Conservation (phyloP, 2,888 invertebrate genomes). For the Cryptophagus acutangulus region DNA sequence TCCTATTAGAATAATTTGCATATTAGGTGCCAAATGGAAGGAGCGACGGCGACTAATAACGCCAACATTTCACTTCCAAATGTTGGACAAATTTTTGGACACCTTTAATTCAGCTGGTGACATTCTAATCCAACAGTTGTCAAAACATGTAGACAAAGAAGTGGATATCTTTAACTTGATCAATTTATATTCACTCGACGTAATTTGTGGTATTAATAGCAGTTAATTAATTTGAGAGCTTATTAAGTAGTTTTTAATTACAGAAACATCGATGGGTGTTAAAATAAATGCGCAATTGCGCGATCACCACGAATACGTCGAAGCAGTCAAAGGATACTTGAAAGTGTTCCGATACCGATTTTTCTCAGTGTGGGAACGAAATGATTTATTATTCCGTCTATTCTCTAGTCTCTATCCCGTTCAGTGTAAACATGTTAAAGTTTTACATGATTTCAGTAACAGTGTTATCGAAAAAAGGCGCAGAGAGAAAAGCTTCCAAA, state of each 20-base stretch:
- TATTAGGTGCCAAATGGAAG: conserved; percentile 8
- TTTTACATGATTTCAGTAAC: conserved; percentile 52
- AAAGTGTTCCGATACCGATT: not conserved
- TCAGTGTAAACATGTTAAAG: conserved; percentile 30
- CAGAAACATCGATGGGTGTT: conserved; percentile 50
- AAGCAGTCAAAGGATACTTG: conserved; percentile 8
- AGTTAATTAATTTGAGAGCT: not conserved
- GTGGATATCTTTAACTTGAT: not conserved
- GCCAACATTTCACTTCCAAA: conserved; percentile 9
- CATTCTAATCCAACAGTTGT: not conserved
- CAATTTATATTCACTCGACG: not conserved
- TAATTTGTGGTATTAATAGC: conserved; percentile 5
- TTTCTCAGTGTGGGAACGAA: not conserved
- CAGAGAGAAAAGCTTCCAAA: conserved; percentile 12
- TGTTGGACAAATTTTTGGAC: conserved; percentile 2
- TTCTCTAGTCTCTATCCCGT: not conserved
- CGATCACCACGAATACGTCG: conserved; percentile 44
- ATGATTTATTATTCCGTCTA: not conserved
- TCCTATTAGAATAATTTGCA: not conserved
- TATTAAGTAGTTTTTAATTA: not conserved
- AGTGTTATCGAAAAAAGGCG: conserved; percentile 51
- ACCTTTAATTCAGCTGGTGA: conserved; percentile 6
- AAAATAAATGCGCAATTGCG: conserved; percentile 43
- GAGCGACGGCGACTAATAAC: conserved; percentile 5
- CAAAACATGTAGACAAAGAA: not conserved